Conservation (phyloP, 2,113 vertebrate genomes). For the Centropus bengalensis region DNA sequence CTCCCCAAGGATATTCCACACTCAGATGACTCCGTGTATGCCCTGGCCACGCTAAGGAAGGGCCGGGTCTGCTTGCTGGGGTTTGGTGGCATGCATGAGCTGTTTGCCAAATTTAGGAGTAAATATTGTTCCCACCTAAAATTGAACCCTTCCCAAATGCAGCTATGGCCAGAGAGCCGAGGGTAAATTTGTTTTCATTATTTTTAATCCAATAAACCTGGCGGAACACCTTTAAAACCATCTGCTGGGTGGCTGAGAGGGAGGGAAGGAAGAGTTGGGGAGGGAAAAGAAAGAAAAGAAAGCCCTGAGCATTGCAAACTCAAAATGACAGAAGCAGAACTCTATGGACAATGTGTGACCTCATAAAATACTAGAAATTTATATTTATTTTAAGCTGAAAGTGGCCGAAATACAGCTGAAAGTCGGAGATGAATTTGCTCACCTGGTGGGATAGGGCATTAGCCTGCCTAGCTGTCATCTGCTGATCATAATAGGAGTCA, state of each 20-base stretch:
- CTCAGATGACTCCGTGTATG: accelerated
- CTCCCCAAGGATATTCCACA: neutral
- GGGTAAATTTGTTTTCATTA: neutral
- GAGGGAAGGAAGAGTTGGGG: neutral
- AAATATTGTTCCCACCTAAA: neutral
- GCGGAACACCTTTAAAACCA: neutral
- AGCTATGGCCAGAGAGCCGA: neutral
- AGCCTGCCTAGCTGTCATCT: slow-evolving; percentile 93
- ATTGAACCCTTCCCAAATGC: neutral
- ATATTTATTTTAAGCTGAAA: slow-evolving; percentile 10
- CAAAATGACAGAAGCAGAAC: neutral
- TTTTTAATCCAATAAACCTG: neutral
- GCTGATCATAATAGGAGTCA: slow-evolving; percentile 97
- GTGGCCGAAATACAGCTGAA: slow-evolving; percentile 3
- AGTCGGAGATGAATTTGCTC: slow-evolving; percentile 66
- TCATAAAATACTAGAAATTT: neutral
- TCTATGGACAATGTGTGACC: neutral
- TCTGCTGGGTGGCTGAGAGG: neutral
- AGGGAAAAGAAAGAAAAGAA: neutral
- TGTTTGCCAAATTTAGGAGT: neutral
- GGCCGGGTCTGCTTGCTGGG: accelerated
- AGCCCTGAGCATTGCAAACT: neutral
- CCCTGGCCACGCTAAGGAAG: accelerated
- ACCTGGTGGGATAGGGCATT: slow-evolving; percentile 98
- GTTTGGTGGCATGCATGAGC: neutral